Conservation (phyloP, 2,113 vertebrate genomes). For the Ceratotherium simum region DNA sequence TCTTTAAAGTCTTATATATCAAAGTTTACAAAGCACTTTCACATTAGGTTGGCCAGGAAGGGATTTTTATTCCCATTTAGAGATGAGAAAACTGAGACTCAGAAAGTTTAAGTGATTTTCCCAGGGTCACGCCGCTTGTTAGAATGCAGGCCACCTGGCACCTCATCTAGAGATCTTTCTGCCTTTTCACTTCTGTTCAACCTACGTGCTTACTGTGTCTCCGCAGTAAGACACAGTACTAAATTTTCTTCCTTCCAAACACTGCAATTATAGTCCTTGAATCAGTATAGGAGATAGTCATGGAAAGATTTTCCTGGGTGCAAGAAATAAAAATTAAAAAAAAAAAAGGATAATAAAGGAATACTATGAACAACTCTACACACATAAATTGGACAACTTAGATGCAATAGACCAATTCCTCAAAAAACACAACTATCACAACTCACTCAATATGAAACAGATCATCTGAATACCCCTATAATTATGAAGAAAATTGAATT, state of each 20-base stretch:
- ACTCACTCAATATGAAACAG: not conserved
- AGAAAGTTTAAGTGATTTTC: conserved; percentile 48
- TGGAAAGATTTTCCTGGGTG: not conserved
- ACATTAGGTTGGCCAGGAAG: conserved; percentile 43
- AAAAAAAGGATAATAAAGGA: too few species aligned
- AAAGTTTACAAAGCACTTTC: conserved; percentile 58
- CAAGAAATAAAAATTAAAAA: too few species aligned
- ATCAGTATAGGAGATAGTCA: not conserved
- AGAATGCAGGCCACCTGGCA: not conserved
- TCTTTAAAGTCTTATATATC: conserved; percentile 35
- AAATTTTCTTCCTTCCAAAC: conserved; percentile 48
- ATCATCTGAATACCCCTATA: not conserved
- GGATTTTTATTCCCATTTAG: conserved; percentile 29
- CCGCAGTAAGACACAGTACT: not conserved
- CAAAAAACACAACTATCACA: not conserved
- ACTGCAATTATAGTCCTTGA: not conserved
- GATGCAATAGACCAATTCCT: not conserved
- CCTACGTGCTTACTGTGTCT: not conserved
- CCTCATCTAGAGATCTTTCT: conserved; percentile 38
- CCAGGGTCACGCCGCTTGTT: conserved; percentile 29
- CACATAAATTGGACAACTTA: too few species aligned
- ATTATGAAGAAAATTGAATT: not conserved
- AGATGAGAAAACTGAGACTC: conserved; percentile 42
- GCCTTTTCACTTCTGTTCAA: conserved; percentile 48
- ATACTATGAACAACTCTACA: too few species aligned